Conservation (phyloP, 2,797 vertebrate species). For the Lophius americanus region DNA sequence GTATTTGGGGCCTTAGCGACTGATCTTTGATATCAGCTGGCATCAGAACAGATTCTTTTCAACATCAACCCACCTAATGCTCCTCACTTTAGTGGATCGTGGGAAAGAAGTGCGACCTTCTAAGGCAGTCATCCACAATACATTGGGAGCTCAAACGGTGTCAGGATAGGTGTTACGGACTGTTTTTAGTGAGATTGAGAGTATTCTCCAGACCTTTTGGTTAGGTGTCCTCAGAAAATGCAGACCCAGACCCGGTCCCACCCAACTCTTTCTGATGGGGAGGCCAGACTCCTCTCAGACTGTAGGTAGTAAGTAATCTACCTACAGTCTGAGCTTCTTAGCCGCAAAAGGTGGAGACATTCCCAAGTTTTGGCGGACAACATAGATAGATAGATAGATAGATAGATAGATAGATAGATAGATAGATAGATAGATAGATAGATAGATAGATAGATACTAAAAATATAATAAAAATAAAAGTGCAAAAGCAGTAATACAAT, state of each 20-base stretch:
- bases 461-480: too few species aligned
- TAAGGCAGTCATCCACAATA: neutral
- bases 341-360: neutral
- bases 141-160: neutral
- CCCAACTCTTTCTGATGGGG: neutral
- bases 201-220: neutral
- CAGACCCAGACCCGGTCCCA: neutral
- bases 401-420: too few species aligned
- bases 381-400: too few species aligned
- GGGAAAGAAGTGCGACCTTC: neutral
- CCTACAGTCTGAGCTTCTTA: neutral
- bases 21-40: neutral
- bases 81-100: neutral
- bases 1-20: neutral
- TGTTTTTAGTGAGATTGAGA: neutral
- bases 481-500: too few species aligned
- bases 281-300: neutral
- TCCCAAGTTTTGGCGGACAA: neutral
- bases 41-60: neutral
- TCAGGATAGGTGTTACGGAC: neutral
- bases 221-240: neutral
- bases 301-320: neutral
- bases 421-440: too few species aligned
- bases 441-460: too few species aligned
- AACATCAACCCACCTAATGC: neutral